Evolutionary conservation across 2,113 vertebrate species (phyloP).

Genomic region (Ceuthmochares aereus): DNA sequence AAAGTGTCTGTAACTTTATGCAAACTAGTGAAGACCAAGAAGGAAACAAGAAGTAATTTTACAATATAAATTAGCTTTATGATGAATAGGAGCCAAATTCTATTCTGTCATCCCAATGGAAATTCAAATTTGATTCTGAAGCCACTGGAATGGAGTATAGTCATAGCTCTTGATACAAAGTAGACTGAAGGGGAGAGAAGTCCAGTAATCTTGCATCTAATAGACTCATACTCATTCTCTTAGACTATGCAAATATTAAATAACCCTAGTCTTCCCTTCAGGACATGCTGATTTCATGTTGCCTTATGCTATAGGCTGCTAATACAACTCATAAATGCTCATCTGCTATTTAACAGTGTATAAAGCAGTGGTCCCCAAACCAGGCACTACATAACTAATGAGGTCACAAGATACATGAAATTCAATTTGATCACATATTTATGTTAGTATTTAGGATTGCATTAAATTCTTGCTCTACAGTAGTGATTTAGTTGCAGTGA

Average conservation of each 20-base stretch:
- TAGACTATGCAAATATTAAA: neutral
- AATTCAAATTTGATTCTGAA: neutral
- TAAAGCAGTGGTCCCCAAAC: neutral
- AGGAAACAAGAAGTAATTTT: constrained; percentile 19
- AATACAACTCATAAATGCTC: neutral
- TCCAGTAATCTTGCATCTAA: neutral
- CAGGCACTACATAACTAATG: neutral
- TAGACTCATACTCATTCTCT: neutral
- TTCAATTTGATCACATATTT: neutral
- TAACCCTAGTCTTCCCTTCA: neutral
- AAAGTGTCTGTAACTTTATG: neutral
- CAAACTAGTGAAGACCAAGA: neutral
- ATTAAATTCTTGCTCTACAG: neutral
- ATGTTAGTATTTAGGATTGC: neutral
- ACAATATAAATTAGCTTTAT: neutral
- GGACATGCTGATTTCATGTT: neutral
- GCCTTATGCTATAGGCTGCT: neutral
- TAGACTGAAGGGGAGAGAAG: neutral
- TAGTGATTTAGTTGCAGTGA: neutral
- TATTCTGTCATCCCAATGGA: neutral
- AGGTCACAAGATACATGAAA: neutral
- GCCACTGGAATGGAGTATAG: neutral
- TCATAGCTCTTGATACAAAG: neutral
- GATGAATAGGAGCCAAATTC: neutral
- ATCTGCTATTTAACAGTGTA: neutral